Base-by-base conservation (phyloP, 2,888 invertebrate species). In the Dynastes maya region DNA sequence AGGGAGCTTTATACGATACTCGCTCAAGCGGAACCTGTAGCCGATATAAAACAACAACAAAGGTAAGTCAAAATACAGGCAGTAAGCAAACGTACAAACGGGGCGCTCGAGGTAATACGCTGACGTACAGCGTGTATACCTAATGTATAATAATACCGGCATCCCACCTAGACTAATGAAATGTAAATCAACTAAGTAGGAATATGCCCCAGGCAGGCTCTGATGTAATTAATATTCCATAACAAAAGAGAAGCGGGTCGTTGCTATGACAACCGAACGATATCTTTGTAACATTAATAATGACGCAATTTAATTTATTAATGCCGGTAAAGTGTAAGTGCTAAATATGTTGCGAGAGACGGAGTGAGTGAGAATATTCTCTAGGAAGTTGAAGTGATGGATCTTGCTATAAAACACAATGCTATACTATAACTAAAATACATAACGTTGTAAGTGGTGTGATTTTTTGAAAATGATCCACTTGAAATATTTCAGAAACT, bases 211-310 rank as follows among this genome's bases (percentile, higher is more conserved):
- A 45, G 22, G 67, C 45, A 37, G 45, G 22, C 49, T 67, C 49
- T 51, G 67, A 49, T 67, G 49, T 67, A 67, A 67, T 67, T 67
- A 67, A 67, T 67, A 67, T 67, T 67, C 45, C 51, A 67, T 49
- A 49, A 67, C 49, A 45, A 67, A 67, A 67, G 67, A 67, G 67
- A 67, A 67, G 45, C 16, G 67, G 67, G 67, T 67, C 67, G 67
- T 67, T 67, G 49, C 67, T 45, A 49, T 9, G 67, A 67, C 67
- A 16, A 67, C 67, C 67, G 45, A 49, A 67, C 29, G 67, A 67
- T 49, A 49, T 49, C 67, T 67, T 67, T 67, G 67, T 49, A 67
- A 67, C 45, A 67, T 67, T 67, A 49, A 67, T 67, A 16, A 67
- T 67, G 45, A 67, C 45, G 45, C 16, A 67, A 67, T 67, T 63